Evolutionary conservation across 1,140 invertebrate genomes (phyloP).

Genomic region (Propsilocerus akamusi): DNA sequence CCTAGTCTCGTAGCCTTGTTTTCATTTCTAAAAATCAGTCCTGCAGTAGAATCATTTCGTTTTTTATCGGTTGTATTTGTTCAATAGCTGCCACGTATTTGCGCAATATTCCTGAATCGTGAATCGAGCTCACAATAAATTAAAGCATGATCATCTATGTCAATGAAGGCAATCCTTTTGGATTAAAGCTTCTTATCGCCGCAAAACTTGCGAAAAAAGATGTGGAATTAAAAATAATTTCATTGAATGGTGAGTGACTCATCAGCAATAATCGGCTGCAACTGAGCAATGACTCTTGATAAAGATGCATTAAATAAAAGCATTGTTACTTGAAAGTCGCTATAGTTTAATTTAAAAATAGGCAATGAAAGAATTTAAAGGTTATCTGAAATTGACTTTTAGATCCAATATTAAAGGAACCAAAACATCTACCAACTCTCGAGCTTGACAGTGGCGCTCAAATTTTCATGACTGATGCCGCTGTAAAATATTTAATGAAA

Average conservation of each 20-base stretch:
- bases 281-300: conserved; percentile 2
- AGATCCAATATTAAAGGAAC: conserved; percentile 16
- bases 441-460: conserved; percentile 24
- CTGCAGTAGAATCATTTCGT: too few species aligned
- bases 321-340: neutral
- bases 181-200: conserved; percentile 45
- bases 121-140: too few species aligned
- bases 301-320: conserved; percentile 8
- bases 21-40: too few species aligned
- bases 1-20: too few species aligned
- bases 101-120: too few species aligned
- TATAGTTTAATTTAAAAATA: conserved; percentile 7
- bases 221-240: conserved; percentile 29
- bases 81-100: too few species aligned
- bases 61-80: too few species aligned
- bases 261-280: neutral
- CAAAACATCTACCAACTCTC: conserved; percentile 29
- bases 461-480: conserved; percentile 35
- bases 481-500: conserved; percentile 31
- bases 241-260: conserved; percentile 30
- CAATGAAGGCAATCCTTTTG: conserved; percentile 50
- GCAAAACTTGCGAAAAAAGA: conserved; percentile 36
- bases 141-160: conserved; percentile 43
- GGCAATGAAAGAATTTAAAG: conserved; percentile 7
- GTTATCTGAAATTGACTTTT: conserved; percentile 8